Evolutionary conservation across 2,797 vertebrate species (phyloP).

Genomic region (Margarornis squamiger): DNA sequence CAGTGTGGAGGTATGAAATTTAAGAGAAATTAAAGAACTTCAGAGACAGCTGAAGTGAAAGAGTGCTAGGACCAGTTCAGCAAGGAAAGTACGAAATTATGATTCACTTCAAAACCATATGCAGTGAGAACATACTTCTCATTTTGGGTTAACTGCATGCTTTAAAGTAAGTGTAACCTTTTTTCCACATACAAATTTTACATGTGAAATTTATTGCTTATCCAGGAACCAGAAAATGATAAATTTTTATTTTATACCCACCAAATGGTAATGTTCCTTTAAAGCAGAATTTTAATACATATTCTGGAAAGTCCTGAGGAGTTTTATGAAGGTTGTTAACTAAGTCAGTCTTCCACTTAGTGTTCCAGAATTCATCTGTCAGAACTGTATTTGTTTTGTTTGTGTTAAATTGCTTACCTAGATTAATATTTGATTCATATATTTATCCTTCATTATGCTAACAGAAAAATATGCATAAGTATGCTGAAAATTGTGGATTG

Average conservation of each 20-base stretch:
- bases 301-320: constrained; percentile 3
- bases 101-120: background rate
- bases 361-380: background rate
- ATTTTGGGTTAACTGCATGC: background rate
- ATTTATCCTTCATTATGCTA: constrained; percentile 16
- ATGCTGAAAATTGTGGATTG: constrained; percentile 25
- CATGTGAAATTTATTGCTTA: background rate
- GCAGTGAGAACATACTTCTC: background rate
- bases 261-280: background rate
- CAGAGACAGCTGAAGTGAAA: background rate
- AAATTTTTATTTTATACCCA: background rate
- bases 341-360: background rate
- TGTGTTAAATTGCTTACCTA: background rate
- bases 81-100: background rate
- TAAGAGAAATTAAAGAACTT: background rate
- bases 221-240: background rate
- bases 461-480: constrained; percentile 62
- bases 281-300: background rate
- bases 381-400: background rate
- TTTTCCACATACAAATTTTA: background rate
- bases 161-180: background rate
- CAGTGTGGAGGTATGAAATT: background rate
- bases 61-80: background rate
- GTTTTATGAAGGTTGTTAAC: background rate
- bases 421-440: background rate